Evolutionary conservation across 2,888 invertebrate species (phyloP), one percentile per base, ranked within the genome.

Genomic region (Scaptomyza caliginosa): DNA sequence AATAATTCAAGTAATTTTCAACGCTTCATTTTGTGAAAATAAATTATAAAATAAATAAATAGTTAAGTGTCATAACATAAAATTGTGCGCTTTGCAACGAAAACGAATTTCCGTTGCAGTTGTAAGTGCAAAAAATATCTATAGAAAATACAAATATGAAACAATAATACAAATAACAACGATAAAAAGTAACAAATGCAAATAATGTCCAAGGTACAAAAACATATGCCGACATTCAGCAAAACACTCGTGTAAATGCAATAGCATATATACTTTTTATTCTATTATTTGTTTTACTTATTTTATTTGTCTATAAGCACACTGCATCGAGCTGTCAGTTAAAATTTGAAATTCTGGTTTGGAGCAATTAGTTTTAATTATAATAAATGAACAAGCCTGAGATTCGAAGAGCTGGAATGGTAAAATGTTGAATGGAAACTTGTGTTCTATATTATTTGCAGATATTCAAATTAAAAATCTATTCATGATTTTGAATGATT

Each of bases 1-100:
- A 58, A 68, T 72, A 68, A 63, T 26, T 49, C 36, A 43, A 7
- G 5, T 26, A 50, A 59, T 60, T 67, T 55, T 58, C 11, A 52
- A 74, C 55, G 67, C 58, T 50, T 50, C 40, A 48, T 16, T 60
- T 38, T 45, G 28, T 17, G 34, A 11, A 11, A 39, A 30, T 57
- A 54, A 45, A 40, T 23, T n/a, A 17, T 38, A 19, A 63, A 67
- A 52, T n/a, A 54, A 54, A 56, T 50, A 63, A 67, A 60, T 46
- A 49, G 21, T 42, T 55, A 5, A 8, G 28, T 68, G 52, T 16
- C 32, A 45, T 55, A 48, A 56, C 16, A 28, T 10, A 21, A 62
- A 46, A 60, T 38, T 23, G 45, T 67, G 32, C 16, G 39, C n/a
- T 24, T 28, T 38, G 51, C 39, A 34, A 36, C 38, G 19, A 40